phyloP scores from a whole-genome alignment of 2,888 invertebrate genomes.

The Thymelicus acteon region DNA sequence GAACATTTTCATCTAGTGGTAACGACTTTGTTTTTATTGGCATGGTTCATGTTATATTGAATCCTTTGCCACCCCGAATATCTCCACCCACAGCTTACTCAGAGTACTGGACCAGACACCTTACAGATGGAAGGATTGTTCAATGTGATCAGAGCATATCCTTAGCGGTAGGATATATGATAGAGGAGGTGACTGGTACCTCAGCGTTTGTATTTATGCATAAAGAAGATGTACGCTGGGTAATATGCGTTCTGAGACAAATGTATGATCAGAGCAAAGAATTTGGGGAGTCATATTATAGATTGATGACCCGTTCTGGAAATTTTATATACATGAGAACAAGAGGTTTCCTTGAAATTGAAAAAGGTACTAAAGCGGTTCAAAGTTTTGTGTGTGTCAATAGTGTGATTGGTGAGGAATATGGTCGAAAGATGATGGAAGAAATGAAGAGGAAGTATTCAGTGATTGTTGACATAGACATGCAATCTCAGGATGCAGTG shows the following conservation, averaged over 20 bases:
- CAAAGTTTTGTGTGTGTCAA: slow-evolving; percentile 95
- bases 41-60: slow-evolving; percentile 87
- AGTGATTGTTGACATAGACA: slow-evolving; percentile 85
- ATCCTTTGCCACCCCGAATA: slow-evolving; percentile 82
- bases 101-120: slow-evolving; percentile 95
- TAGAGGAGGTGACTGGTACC: slow-evolving; percentile 93
- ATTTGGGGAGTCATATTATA: slow-evolving; percentile 94
- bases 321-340: slow-evolving; percentile 93
- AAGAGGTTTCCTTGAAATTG: slow-evolving; percentile 93
- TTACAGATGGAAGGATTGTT: slow-evolving; percentile 94
- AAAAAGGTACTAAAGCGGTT: slow-evolving; percentile 89
- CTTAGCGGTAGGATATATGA: slow-evolving; percentile 94
- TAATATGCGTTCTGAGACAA: slow-evolving; percentile 93
- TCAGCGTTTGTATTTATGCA: slow-evolving; percentile 96
- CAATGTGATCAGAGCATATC: slow-evolving; percentile 97
- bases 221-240: slow-evolving; percentile 94
- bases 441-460: slow-evolving; percentile 93
- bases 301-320: slow-evolving; percentile 92
- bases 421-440: slow-evolving; percentile 88
- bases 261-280: slow-evolving; percentile 95
- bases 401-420: slow-evolving; percentile 90
- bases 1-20: slow-evolving; percentile 83
- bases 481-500: slow-evolving; percentile 59
- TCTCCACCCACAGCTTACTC: slow-evolving; percentile 88
- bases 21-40: slow-evolving; percentile 89